Evolutionary conservation across 2,888 invertebrate genomes (phyloP).

Genomic region (Tipula vernalis): DNA sequence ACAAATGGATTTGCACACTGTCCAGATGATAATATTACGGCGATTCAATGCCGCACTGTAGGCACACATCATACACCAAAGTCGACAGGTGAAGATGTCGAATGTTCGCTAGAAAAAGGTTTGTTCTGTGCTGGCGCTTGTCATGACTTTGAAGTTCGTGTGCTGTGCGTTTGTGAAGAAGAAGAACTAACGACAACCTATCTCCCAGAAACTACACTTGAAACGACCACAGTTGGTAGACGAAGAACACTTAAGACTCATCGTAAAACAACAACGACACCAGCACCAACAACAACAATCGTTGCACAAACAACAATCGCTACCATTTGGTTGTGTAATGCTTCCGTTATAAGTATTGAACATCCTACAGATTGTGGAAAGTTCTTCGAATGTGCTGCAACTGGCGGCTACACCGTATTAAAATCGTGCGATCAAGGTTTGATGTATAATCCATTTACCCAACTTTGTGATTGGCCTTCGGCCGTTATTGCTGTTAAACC

Average conservation of each 20-base stretch:
- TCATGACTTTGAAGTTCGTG: constrained; percentile 71
- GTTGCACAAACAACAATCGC: not conserved
- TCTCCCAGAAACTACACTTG: not conserved
- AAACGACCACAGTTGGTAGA: not conserved
- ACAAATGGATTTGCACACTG: constrained; percentile 43
- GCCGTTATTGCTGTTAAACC: constrained; percentile 42
- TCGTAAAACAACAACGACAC: not conserved
- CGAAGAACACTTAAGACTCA: not conserved
- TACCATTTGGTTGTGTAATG: not conserved
- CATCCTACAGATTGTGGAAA: constrained; percentile 53
- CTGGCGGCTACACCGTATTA: constrained; percentile 37
- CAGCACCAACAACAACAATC: not conserved
- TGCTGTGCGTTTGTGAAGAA: constrained; percentile 49
- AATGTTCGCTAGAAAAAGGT: constrained; percentile 62
- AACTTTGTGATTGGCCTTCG: constrained; percentile 47
- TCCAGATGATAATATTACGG: constrained; percentile 45
- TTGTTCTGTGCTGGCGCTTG: constrained; percentile 56
- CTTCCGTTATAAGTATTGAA: constrained; percentile 32
- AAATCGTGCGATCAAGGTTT: constrained; percentile 46
- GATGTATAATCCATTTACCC: constrained; percentile 45
- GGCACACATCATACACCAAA: constrained; percentile 46
- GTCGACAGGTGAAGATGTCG: constrained; percentile 58
- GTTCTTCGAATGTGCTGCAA: constrained; percentile 55
- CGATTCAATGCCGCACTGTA: constrained; percentile 65
- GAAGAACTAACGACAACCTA: not conserved